Conservation (phyloP, 2,888 invertebrate species). For the Meiosimyza platycephala region DNA sequence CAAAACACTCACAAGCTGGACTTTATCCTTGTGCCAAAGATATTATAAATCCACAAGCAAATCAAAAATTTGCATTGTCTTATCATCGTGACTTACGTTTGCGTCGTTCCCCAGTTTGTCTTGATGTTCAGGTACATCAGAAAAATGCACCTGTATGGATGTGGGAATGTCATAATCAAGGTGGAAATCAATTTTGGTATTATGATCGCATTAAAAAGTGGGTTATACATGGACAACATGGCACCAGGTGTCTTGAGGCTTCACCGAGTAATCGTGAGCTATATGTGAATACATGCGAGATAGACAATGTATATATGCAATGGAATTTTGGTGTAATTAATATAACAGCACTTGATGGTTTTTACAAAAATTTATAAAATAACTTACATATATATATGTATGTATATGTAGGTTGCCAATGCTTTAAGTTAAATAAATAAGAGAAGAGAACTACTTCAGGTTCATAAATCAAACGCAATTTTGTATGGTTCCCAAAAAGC, state of each 20-base stretch:
- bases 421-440: too few relatives aligned
- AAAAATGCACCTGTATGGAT: slow-evolving; percentile 81
- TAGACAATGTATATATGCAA: slow-evolving; percentile 58
- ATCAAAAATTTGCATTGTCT: slow-evolving; percentile 64
- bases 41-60: slow-evolving; percentile 55
- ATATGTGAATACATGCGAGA: slow-evolving; percentile 77
- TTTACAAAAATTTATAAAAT: slow-evolving; percentile 35
- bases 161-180: slow-evolving; percentile 90
- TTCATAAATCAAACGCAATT: too few relatives aligned
- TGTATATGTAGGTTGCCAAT: too few relatives aligned
- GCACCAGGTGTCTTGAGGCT: slow-evolving; percentile 82
- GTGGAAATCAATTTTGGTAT: slow-evolving; percentile 94
- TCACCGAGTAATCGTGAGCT: slow-evolving; percentile 74
- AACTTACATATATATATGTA: too few relatives aligned
- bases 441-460: too few relatives aligned
- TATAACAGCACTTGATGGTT: slow-evolving; percentile 58
- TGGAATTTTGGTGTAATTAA: slow-evolving; percentile 64
- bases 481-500: too few relatives aligned
- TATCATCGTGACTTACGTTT: slow-evolving; percentile 66
- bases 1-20: slow-evolving; percentile 63
- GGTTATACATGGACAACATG: slow-evolving; percentile 68
- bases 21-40: slow-evolving; percentile 61
- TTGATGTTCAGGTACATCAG: slow-evolving; percentile 78
- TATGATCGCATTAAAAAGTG: slow-evolving; percentile 74
- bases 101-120: slow-evolving; percentile 80